These are phyloP conservation scores for Rhodinocichla rosea DNA, from an alignment of 2,113 vertebrate species.

Conservation along the genomic window DNA sequence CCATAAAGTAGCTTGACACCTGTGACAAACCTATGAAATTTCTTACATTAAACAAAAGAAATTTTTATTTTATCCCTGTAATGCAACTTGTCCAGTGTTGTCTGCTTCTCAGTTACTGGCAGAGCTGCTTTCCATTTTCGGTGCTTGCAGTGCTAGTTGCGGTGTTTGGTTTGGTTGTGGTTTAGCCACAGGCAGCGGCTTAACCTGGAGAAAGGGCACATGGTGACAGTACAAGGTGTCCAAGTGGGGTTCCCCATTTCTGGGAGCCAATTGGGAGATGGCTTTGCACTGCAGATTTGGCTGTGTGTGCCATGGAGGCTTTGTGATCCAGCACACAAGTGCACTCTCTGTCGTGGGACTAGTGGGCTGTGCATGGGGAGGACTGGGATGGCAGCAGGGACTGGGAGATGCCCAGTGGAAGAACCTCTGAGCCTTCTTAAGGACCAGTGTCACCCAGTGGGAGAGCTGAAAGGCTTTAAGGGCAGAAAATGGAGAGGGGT, in stretches of 20 bases:
- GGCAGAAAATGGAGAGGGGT: neutral
- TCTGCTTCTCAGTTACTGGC: neutral
- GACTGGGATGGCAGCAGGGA: neutral
- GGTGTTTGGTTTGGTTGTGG: neutral
- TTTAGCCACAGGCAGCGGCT: neutral
- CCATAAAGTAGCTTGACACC: neutral
- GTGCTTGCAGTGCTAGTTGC: neutral
- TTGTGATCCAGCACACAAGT: neutral
- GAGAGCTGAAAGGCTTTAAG: neutral
- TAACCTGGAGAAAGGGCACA: neutral
- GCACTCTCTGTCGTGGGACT: neutral
- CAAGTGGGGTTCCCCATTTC: neutral
- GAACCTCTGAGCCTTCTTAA: neutral
- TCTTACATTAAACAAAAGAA: neutral
- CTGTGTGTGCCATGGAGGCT: fast-evolving
- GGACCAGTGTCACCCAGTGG: neutral
- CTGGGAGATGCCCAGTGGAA: neutral
- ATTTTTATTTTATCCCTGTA: neutral
- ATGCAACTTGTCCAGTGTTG: neutral
- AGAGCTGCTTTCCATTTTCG: neutral
- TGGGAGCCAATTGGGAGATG: neutral
- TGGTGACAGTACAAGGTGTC: neutral
- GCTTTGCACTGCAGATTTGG: neutral
- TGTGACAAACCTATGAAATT: neutral
- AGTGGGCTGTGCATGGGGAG: neutral